Percentiles rank a stretch among this genome's conserved stretches.
Evolutionary conservation across 2,113 vertebrate genomes (phyloP).

Genomic region (Ictidomys tridecemlineatus): DNA sequence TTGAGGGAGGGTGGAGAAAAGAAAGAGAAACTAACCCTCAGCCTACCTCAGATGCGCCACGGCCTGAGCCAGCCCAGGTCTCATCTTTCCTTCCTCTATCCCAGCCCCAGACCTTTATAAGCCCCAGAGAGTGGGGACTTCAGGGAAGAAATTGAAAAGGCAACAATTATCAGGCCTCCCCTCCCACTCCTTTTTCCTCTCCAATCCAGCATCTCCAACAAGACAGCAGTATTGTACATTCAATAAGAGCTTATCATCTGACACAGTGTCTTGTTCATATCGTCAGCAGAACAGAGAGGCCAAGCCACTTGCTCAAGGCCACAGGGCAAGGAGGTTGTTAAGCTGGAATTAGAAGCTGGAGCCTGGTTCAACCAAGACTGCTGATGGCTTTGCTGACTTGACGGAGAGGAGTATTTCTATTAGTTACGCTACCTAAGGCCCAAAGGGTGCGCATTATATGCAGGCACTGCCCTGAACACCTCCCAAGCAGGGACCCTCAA

Average conservation of each 20-base stretch:
- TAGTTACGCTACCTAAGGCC: not conserved
- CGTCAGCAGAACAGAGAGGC: not conserved
- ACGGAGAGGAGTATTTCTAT: not conserved
- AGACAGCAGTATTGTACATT: rapidly evolving
- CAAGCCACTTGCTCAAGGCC: not conserved
- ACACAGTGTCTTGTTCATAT: not conserved
- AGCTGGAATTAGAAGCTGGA: not conserved
- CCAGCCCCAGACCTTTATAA: not conserved
- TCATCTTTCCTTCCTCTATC: not conserved
- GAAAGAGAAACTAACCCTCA: not conserved
- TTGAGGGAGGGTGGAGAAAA: not conserved
- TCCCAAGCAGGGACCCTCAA: not conserved
- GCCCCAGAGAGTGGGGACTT: not conserved
- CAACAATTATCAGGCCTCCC: not conserved
- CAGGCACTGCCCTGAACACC: not conserved
- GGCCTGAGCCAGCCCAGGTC: not conserved
- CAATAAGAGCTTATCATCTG: not conserved
- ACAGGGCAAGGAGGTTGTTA: not conserved
- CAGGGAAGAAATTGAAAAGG: not conserved
- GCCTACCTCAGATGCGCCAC: too few relatives aligned
- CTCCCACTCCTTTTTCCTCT: not conserved
- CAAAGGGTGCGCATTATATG: too few relatives aligned
- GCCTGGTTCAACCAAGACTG: not conserved
- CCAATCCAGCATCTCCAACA: too few relatives aligned
- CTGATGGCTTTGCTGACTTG: not conserved